Evolutionary conservation across 2,888 invertebrate species (phyloP), one percentile per base, ranked within the genome.

Genomic region (Drosophila meridionalis): DNA sequence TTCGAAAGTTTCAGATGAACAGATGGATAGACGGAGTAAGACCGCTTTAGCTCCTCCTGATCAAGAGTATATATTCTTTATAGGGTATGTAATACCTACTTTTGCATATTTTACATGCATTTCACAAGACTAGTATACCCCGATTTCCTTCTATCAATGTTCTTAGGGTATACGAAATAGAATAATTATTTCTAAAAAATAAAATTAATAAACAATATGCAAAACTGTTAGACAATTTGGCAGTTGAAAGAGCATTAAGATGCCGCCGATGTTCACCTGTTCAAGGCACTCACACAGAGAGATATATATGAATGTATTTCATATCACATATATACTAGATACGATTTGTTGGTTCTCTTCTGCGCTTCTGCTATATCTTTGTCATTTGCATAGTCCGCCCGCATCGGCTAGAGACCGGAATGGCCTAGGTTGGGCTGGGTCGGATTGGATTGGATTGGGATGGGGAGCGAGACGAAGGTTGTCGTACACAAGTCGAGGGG

Each of bases 341-440:
- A 34, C 11, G 11, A 9, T 42, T 69, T 40, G 32, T 38, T n/a
- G 47, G 34, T 34, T 57, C 43, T 52, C 14, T 20, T 9, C n/a
- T 56, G 42, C 30, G 38, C 32, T 57, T 48, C 40, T 47, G 47
- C 28, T 52, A 30, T 43, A 53, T 12, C 43, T 47, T 67, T 60
- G 61, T 45, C 69, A 76, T 73, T 76, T 78, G 78, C 74, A 73
- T 78, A 76, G 62, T 45, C 48, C 67, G 45, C 48, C 45, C 30
- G 55, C 70, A 14, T 47, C 42, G 48, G 32, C 43, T 32, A 63
- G 62, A 47, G 50, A 65, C 42, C 9, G 34, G 34, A 4, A 47
- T 36, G 59, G 47, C 28, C 20, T 47, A 53, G 30, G 11, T 4
- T 12, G 36, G 11, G 12, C 14, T 32, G 32, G 11, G 32, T 42